Evolutionary conservation across 2,797 vertebrate species (phyloP).

Genomic region (Anguilla marmorata): DNA sequence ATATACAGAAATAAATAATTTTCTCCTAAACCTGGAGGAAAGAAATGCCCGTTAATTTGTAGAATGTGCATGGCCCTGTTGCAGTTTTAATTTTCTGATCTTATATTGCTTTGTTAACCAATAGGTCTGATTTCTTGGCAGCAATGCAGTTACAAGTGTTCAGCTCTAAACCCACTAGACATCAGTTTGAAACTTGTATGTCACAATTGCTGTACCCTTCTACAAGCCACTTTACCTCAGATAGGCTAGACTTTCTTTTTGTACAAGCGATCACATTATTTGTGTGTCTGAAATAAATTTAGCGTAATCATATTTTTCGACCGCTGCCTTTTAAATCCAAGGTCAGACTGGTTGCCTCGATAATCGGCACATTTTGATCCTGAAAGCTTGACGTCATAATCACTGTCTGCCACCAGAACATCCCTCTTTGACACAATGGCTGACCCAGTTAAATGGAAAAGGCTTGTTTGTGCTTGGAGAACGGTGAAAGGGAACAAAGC

Average conservation of each 20-base stretch:
- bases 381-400: conserved; percentile 44
- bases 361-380: conserved; percentile 9
- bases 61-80: background rate
- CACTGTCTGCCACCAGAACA: conserved; percentile 54
- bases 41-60: background rate
- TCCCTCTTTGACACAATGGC: conserved; percentile 43
- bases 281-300: conserved; percentile 2
- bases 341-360: conserved; percentile 7
- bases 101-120: background rate
- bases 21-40: background rate
- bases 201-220: background rate
- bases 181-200: background rate
- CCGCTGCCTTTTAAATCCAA: conserved; percentile 11
- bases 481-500: background rate
- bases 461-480: background rate
- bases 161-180: background rate
- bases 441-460: conserved; percentile 25
- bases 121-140: background rate
- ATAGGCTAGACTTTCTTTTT: background rate
- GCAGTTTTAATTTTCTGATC: background rate
- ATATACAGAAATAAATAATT: background rate
- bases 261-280: background rate
- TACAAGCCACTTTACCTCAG: background rate
- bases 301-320: conserved; percentile 25
- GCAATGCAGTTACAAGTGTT: background rate